Conservation (phyloP, 2,113 vertebrate genomes). For the Cephalopterus ornatus region DNA sequence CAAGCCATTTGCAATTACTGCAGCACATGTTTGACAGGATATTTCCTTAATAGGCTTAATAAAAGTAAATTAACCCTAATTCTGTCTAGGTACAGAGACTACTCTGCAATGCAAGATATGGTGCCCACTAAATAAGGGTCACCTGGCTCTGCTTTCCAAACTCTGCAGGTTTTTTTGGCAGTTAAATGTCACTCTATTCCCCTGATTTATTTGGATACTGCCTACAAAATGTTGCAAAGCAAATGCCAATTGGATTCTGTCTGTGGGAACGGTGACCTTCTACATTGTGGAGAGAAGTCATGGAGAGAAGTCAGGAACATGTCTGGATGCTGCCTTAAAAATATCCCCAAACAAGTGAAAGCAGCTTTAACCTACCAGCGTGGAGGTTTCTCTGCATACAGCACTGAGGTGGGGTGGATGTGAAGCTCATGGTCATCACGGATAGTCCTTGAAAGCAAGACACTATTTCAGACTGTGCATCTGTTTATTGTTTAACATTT, state of each 20-base stretch:
- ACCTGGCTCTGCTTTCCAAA: background rate
- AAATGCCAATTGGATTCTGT: background rate
- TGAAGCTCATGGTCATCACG: constrained; percentile 94
- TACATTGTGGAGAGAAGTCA: too few species aligned
- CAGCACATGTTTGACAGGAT: background rate
- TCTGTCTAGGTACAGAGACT: background rate
- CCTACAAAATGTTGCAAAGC: background rate
- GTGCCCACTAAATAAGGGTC: background rate
- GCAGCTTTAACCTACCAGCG: constrained; percentile 83
- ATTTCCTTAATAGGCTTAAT: background rate
- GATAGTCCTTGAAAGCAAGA: constrained; percentile 83
- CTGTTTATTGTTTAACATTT: background rate
- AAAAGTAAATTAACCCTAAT: background rate
- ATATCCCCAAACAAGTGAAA: background rate
- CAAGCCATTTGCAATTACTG: background rate
- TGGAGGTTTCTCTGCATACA: constrained; percentile 93
- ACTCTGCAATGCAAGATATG: background rate
- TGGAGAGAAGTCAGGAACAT: too few species aligned
- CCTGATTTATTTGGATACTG: background rate
- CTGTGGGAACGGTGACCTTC: background rate
- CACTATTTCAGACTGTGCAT: background rate
- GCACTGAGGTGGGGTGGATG: constrained; percentile 93
- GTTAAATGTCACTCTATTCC: background rate
- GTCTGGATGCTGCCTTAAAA: background rate
- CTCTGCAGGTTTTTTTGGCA: background rate